Evolutionary conservation across 2,113 vertebrate genomes (phyloP).

Genomic region (Macrotus californicus): DNA sequence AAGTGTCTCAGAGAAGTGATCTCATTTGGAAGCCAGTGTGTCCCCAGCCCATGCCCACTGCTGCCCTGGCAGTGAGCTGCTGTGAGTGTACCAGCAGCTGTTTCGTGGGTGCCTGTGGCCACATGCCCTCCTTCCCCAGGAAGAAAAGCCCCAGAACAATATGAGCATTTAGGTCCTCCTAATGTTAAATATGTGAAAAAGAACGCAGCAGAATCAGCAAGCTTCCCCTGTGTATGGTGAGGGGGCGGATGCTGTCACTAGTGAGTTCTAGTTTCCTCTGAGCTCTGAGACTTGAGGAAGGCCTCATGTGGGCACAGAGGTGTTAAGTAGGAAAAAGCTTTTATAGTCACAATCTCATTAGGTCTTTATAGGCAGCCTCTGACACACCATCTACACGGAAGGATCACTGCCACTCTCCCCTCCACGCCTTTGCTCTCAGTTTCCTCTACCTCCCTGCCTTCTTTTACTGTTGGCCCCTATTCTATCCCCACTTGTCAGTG

Average conservation of each 20-base stretch:
- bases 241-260: rapidly evolving
- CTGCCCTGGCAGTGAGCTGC: neutral
- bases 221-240: rapidly evolving
- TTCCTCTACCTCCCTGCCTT: too few relatives aligned
- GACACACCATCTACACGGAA: neutral
- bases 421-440: neutral
- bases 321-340: neutral
- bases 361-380: neutral
- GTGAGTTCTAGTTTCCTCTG: neutral
- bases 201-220: neutral
- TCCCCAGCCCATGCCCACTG: neutral
- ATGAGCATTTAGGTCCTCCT: neutral
- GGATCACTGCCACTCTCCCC: neutral
- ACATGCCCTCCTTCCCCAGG: neutral
- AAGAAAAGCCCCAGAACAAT: neutral
- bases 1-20: neutral
- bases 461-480: neutral
- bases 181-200: neutral
- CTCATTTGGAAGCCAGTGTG: slow-evolving; percentile 21
- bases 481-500: neutral
- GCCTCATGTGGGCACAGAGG: neutral
- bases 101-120: neutral
- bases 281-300: neutral
- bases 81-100: rapidly evolving
- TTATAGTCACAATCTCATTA: rapidly evolving